These are phyloP conservation scores for Aphidius ervi DNA, from an alignment of 1,140 invertebrate species.

Conservation along the genomic window DNA sequence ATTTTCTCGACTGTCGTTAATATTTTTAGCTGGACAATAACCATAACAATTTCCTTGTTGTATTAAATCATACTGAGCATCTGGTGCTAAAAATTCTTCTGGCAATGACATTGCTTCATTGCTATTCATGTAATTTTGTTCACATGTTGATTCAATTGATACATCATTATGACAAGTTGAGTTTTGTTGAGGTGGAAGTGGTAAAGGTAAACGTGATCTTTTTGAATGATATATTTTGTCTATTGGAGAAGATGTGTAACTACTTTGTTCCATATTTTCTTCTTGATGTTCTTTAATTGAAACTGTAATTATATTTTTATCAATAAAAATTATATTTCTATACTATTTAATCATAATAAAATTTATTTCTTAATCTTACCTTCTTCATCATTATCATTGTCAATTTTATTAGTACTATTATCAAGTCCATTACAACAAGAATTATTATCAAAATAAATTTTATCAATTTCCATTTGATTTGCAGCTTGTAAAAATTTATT, in stretches of 20 bases:
- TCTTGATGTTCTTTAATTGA: constrained; percentile 7
- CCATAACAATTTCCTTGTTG: constrained; percentile 44
- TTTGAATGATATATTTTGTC: constrained; percentile 57
- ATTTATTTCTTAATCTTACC: constrained; percentile 10
- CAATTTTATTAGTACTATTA: constrained; percentile 45
- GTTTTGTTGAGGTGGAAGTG: constrained; percentile 47
- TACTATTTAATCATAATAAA: too few relatives aligned
- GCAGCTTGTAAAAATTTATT: constrained; percentile 31
- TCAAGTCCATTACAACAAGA: constrained; percentile 69
- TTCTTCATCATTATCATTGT: constrained; percentile 41
- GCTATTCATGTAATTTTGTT: constrained; percentile 38
- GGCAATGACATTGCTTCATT: constrained; percentile 37
- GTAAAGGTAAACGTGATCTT: constrained; percentile 57
- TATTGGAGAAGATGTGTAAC: constrained; percentile 55
- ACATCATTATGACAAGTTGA: background rate
- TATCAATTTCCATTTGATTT: constrained; percentile 58
- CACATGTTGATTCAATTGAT: background rate
- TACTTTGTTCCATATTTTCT: constrained; percentile 32
- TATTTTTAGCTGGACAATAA: constrained; percentile 37
- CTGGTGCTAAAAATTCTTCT: constrained; percentile 56
- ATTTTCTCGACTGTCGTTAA: constrained; percentile 38
- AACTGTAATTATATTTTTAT: too few relatives aligned
- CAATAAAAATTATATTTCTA: too few relatives aligned
- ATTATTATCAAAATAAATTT: constrained; percentile 81
- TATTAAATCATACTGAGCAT: constrained; percentile 63